Base-by-base conservation (phyloP, 1,140 invertebrate genomes). In the Panagrolaimus sp. region DNA sequence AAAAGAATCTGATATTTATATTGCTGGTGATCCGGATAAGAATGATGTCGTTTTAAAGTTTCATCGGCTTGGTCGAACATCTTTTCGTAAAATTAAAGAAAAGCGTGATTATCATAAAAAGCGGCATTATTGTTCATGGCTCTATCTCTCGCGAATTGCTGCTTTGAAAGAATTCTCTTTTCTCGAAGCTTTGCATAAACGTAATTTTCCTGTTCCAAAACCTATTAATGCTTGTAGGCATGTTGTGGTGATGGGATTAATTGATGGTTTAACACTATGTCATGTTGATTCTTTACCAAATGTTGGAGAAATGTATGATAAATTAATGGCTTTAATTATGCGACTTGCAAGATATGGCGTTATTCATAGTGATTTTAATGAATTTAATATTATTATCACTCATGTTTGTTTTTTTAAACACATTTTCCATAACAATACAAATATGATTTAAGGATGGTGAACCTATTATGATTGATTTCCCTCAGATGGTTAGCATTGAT, bases 361-460 rank as follows among this genome's bases (percentile, higher is more conserved):
- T 0, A 98, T 99, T 79, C 96, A 99, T 84, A 91, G 94, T 1
- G 96, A 99, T 87, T 98, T 97, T 78, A 99, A 99, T 84, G 96
- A 99, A 86, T 99, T 99, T 83, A 99, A 97, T 83, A 89, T 97
- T 58, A 93, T 97, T 88, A 85, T 97, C 0, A 71, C 67, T 9
- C 26, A 76, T 12, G 88, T 81, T 48, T 24, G 63, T 47, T 65
- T 52, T 48, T 24, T 15, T 26, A n/a, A 17, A 44, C 1, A 2
- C 3, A 44, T 17, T 26, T 68, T 63, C 32, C 12, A 76, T 38
- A 14, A 72, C 38, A 32, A 0, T 70, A 5, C 28, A 24, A 43
- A 32, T 44, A 15, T 44, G 15, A 76, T 55, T 88, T 32, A 88
- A 91, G 78, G 84, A 86, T 28, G 88, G 90, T 43, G 89, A 89